Evolutionary conservation across 2,113 vertebrate genomes (phyloP).

Genomic region (Galbula dea): DNA sequence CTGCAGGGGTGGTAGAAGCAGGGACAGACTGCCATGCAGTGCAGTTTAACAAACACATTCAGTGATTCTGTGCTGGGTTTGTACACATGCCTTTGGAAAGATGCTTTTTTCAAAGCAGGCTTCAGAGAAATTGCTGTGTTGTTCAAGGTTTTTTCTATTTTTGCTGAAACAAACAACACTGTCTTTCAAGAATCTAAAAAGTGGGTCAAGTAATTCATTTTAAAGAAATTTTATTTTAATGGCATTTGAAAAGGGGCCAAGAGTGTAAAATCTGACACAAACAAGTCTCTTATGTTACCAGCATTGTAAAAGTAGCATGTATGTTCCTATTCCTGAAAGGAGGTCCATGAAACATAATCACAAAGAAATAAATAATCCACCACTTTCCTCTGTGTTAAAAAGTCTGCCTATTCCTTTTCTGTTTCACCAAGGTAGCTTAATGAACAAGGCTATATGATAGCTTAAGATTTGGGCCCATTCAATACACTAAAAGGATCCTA

Average conservation of each 20-base stretch:
- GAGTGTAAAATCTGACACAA: neutral
- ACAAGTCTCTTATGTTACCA: neutral
- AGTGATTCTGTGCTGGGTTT: neutral
- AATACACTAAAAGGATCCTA: neutral
- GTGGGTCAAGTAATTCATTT: neutral
- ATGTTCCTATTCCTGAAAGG: neutral
- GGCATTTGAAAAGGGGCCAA: neutral
- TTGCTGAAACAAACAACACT: neutral
- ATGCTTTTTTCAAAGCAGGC: neutral
- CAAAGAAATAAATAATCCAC: neutral
- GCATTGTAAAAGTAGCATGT: neutral
- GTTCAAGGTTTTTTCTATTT: neutral
- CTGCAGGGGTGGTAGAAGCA: neutral
- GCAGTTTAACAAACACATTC: neutral
- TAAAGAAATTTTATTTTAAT: neutral
- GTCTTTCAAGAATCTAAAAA: neutral
- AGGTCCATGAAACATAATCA: neutral
- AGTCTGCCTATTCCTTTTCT: neutral
- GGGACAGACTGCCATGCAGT: neutral
- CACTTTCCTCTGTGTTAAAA: neutral
- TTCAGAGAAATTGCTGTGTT: neutral
- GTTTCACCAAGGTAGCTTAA: neutral
- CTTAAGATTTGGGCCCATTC: neutral
- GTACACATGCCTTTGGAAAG: neutral
- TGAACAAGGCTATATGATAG: neutral